A percentile compares a stretch with the other conserved stretches of the same genome.
Evolutionary conservation across 2,888 invertebrate species (phyloP).

Genomic region (Anaspis maculata): DNA sequence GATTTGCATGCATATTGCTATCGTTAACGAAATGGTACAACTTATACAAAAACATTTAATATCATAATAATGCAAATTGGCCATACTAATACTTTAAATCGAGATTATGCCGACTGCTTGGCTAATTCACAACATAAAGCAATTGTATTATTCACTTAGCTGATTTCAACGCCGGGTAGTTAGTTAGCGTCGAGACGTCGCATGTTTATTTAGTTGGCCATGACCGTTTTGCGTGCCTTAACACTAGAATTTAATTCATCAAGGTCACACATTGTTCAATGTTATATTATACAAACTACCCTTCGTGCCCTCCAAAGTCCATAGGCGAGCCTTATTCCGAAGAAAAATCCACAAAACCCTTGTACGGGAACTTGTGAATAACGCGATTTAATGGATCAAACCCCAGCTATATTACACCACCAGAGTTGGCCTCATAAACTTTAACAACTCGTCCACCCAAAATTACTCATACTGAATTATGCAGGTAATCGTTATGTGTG

Average conservation of each 20-base stretch:
- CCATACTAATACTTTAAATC: constrained; percentile 16
- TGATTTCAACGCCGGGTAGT: constrained; percentile 10
- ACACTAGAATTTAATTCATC: constrained; percentile 7
- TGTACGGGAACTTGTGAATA: too few species aligned
- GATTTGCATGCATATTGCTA: too few species aligned
- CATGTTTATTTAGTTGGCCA: constrained; percentile 15
- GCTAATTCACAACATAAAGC: constrained; percentile 14
- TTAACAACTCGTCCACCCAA: too few species aligned
- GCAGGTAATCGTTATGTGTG: too few species aligned
- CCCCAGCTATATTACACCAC: too few species aligned
- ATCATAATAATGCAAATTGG: constrained; percentile 20
- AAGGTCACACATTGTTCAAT: constrained; percentile 9
- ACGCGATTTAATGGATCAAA: too few species aligned
- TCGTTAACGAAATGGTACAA: not conserved
- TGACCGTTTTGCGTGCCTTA: constrained; percentile 16
- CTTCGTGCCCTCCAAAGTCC: too few species aligned
- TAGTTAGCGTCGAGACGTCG: constrained; percentile 14
- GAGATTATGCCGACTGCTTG: constrained; percentile 13
- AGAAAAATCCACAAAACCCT: too few species aligned
- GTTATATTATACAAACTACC: too few species aligned
- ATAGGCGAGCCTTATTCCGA: too few species aligned
- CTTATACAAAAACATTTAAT: not conserved
- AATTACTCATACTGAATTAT: too few species aligned
- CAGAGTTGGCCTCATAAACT: too few species aligned
- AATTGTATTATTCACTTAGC: constrained; percentile 15